Base-by-base conservation (phyloP, 2,113 vertebrate genomes). In the Cyprinodon tularosa region DNA sequence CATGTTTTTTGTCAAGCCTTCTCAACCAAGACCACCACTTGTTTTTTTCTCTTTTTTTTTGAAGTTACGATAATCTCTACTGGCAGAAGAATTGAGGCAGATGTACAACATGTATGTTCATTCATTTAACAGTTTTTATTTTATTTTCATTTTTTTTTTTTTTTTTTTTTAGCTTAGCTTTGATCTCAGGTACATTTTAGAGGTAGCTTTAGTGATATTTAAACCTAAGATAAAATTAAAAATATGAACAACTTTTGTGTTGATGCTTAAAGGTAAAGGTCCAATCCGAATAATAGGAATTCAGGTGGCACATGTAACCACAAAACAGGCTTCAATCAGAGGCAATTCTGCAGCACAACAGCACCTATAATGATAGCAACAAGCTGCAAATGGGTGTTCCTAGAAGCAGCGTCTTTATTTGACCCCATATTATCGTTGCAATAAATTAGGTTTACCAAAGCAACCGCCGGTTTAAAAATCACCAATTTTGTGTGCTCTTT, bases 1-100 rank as follows among this genome's bases (percentile, higher is more conserved):
- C 71, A 53, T 79, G 78, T 65, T 68, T 44, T 70, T 45, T 15
- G n/a, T 45, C 45, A 37, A 73, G 76, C 68, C 29, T 36, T 47
- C 68, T 62, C 67, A 37, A 66, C 62, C 69, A 4, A 39, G 12
- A 44, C 6, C 3, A 29, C 40, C 17, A 36, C 15, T 6, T 4
- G 37, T 20, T 50, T 38, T 20, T 37, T 17, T n/a, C 2, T 2
- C 37, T 17, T 14, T 0, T 29, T 20, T 38, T 74, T 80, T 3
- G 4, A 4, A 66, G 68, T 82, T 80, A 64, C 0, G 61, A 14
- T 1, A 29, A 76, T 77, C 66, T 57, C 60, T 36, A 44, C 61
- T 29, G 0, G 36, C 29, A 11, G 20, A 45, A 50, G 38, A 62
- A 61, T 12, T 13, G 61, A 1, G n/a, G 60, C 50, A 2, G 17